phyloP scores from a whole-genome alignment of 2,113 vertebrate genomes.

The Pluvianellus socialis region DNA sequence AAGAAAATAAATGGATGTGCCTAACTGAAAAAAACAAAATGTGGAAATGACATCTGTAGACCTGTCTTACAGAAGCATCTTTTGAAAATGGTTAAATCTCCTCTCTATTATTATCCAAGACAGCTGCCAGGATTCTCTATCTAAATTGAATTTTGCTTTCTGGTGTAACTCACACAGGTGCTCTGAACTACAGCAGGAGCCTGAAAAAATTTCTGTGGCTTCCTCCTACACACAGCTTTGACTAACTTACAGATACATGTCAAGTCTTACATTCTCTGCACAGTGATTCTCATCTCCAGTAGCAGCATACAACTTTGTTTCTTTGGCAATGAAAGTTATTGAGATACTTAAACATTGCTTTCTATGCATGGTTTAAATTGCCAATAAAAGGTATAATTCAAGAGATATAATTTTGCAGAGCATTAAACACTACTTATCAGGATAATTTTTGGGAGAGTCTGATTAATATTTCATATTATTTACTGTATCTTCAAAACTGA shows the following conservation, averaged over 20 bases:
- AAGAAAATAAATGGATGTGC: background rate
- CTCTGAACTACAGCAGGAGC: background rate
- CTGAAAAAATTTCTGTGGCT: conserved; percentile 29
- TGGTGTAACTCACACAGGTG: conserved; percentile 16
- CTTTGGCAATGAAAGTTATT: conserved; percentile 1
- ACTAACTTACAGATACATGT: background rate
- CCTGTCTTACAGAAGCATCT: background rate
- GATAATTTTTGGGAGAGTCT: background rate
- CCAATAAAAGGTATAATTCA: conserved; percentile 22
- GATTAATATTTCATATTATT: conserved; percentile 52
- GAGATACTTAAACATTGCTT: background rate
- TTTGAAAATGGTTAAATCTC: background rate
- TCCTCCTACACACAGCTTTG: background rate
- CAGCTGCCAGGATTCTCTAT: background rate
- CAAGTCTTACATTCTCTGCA: conserved; percentile 1
- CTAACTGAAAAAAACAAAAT: background rate
- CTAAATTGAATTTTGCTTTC: conserved; percentile 20
- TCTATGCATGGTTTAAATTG: conserved; percentile 29
- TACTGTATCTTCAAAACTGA: background rate
- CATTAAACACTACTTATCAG: conserved; percentile 11
- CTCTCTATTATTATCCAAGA: conserved; percentile 1
- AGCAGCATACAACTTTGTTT: background rate
- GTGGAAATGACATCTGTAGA: background rate
- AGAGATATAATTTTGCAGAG: conserved; percentile 35
- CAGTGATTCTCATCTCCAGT: background rate